Evolutionary conservation across 2,888 invertebrate species (phyloP), one percentile per base, ranked within the genome.

Genomic region (Pachliopta kotzebuea): DNA sequence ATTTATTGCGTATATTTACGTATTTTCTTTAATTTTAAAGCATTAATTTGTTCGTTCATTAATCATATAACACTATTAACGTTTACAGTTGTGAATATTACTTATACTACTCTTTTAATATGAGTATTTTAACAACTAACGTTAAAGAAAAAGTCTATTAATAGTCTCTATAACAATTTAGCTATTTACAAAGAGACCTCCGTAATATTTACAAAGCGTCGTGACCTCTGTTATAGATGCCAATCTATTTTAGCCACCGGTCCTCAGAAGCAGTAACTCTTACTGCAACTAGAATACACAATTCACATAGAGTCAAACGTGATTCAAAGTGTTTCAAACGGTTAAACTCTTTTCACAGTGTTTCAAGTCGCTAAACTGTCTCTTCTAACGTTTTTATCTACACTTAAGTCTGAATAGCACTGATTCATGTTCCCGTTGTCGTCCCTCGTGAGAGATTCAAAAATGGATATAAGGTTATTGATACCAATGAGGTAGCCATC

Each of bases 401-500:
- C 72, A 71, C 79, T 82, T 68, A 83, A 76, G 58, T 78, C 77
- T 24, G 79, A 74, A 71, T 85, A 88, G 68, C 84, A 83, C 74
- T 86, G 80, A 63, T 86, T 88, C 68, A 88, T 79, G 71, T 87
- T 88, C 4, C 85, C 88, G 67, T 89, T 89, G 67, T 85, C 87
- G 65, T 90, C 89, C 71, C 88, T 83, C 62, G 92, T 83, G 73
- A 95, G 92, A 49, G 94, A 93, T 78, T 94, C 93, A 75, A 98
- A 97, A 72, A 98, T 95, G 70, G 95, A 94, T 74, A 98, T 96
- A 70, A 98, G 92, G 90, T 98, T 98, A 79, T 97, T 96, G 60
- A 98, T 93, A 67, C 98, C 98, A 70, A 97, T 96, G 72, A 98
- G 93, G 89, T 98, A 98, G 68, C 98, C 98, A 80, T 98, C 98